phyloP scores from a whole-genome alignment of 2,888 invertebrate species.

The Ennomos quercinarius region DNA sequence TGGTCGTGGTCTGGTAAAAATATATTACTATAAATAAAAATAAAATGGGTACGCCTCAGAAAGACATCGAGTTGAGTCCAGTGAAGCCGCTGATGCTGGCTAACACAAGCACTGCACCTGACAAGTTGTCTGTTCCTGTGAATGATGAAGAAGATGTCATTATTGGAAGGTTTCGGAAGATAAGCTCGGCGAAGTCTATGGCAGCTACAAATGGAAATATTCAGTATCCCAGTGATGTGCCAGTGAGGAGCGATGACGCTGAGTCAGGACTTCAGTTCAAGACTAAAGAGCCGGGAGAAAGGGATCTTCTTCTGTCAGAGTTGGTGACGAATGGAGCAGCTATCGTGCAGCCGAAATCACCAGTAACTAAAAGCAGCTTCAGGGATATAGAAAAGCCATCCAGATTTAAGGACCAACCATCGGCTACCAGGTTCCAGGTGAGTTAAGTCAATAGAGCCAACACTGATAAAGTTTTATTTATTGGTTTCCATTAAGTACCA shows the following conservation, averaged over 20 bases:
- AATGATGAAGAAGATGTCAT: slow-evolving; percentile 80
- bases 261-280: slow-evolving; percentile 74
- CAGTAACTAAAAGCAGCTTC: slow-evolving; percentile 86
- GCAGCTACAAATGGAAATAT: slow-evolving; percentile 81
- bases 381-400: slow-evolving; percentile 87
- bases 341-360: slow-evolving; percentile 53
- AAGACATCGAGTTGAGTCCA: slow-evolving; percentile 77
- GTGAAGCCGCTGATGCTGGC: slow-evolving; percentile 56
- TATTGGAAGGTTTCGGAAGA: slow-evolving; percentile 80
- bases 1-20: too few relatives aligned
- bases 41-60: slow-evolving; percentile 71
- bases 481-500: too few relatives aligned
- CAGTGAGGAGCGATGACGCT: slow-evolving; percentile 61
- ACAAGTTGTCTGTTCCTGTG: slow-evolving; percentile 57
- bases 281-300: slow-evolving; percentile 58
- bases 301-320: slow-evolving; percentile 64
- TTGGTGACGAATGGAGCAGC: slow-evolving; percentile 51
- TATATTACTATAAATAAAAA: slow-evolving; percentile 40
- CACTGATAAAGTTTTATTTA: not conserved
- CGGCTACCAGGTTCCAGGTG: slow-evolving; percentile 87
- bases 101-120: slow-evolving; percentile 47
- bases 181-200: slow-evolving; percentile 83
- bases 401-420: slow-evolving; percentile 86
- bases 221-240: slow-evolving; percentile 71
- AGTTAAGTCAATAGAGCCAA: slow-evolving; percentile 20